Percentiles rank a stretch among this genome's conserved stretches.
Evolutionary conservation across 2,888 invertebrate genomes (phyloP).

Genomic region (Stenichneumon culpator): DNA sequence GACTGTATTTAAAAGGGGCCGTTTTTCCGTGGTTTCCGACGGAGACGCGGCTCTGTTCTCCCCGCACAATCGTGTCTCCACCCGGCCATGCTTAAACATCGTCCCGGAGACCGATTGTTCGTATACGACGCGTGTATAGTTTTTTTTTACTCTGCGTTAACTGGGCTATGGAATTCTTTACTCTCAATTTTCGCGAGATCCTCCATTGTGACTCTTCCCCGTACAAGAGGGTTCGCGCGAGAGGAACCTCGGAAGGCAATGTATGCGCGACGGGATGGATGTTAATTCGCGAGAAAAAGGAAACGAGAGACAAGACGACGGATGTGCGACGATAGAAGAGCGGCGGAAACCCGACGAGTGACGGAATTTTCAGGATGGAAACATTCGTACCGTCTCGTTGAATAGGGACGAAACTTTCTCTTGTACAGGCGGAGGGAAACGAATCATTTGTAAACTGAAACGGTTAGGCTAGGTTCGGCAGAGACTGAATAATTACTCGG

Average conservation of each 20-base stretch:
- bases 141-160: neutral
- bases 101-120: neutral
- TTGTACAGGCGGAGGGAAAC: conserved; percentile 61
- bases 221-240: neutral
- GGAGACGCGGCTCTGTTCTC: conserved; percentile 1
- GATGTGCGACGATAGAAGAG: conserved; percentile 6
- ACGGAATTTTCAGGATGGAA: conserved; percentile 50
- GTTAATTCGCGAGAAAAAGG: conserved; percentile 1
- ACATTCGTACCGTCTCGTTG: conserved; percentile 38
- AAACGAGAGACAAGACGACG: neutral
- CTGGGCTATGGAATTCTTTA: neutral
- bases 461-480: conserved; percentile 71
- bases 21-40: conserved; percentile 7
- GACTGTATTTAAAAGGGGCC: neutral
- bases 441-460: conserved; percentile 77
- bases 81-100: neutral
- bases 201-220: neutral
- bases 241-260: neutral
- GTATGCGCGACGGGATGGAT: conserved; percentile 8
- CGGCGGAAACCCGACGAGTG: conserved; percentile 32
- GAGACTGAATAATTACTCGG: conserved; percentile 78
- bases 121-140: neutral
- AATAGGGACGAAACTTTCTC: conserved; percentile 38
- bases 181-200: neutral
- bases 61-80: neutral